Evolutionary conservation across 2,888 invertebrate species (phyloP), one percentile per base, ranked within the genome.

Genomic region (Cerastoderma edule): DNA sequence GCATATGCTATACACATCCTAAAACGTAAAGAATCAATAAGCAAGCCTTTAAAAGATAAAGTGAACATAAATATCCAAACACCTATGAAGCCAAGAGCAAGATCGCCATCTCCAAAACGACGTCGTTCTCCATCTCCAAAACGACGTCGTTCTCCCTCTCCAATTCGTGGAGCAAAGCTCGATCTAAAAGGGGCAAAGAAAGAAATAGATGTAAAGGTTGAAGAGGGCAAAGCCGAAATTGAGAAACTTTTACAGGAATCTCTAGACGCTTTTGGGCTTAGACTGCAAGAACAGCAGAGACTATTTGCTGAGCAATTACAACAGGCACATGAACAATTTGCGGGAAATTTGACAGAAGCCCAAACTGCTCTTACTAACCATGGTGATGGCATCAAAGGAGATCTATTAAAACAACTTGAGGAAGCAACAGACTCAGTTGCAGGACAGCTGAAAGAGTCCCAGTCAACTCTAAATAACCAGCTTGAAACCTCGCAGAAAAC

Each of bases 281-380:
- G 60, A 60, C 60, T 81, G 13, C 69, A 75, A 57, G 78, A 69
- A 54, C 81, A 81, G 35, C 78, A 81, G 35, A 54, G 70, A 30
- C 75, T 72, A 48, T 81, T 81, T 75, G 78, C 81, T 50, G 57
- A 75, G 48, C 81, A 78, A 30, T 54, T 81, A 8, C 46, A 78
- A 30, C 63, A 46, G 2, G 75, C 78, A 6, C 81, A 81, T 60
- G 54, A 63, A 48, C 78, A 81, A 57, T 81, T 81, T 75, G 72
- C 75, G 2, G 54, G 65, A 54, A 63, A 81, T 33, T 53, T 81
- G 24, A 78, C 48, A 53, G 67, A 75, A 60, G 81, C 81, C 13
- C 69, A 78, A 28, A 35, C 70, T 57, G 66, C 75, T 19, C 57
- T 81, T 1, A 46, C 69, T 35, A 57, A n/a, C 22, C 75, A 73